Evolutionary conservation across 1,140 invertebrate genomes (phyloP).

Genomic region (Alviniconcha marisindica): DNA sequence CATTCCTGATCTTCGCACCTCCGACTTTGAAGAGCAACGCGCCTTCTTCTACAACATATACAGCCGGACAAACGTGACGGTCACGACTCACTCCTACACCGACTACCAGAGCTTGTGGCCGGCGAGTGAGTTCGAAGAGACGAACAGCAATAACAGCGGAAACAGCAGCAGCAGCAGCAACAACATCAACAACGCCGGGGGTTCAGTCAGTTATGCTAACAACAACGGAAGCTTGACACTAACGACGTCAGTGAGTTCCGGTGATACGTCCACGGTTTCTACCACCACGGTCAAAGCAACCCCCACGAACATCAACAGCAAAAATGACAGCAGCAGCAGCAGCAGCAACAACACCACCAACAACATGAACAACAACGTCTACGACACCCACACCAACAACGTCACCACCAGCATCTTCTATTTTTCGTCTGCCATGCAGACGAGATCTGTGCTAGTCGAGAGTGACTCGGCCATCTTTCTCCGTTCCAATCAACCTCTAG

Average conservation of each 20-base stretch:
- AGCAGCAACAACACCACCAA: background rate
- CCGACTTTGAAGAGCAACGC: conserved; percentile 14
- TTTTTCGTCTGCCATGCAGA: background rate
- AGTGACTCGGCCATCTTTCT: background rate
- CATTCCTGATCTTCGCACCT: conserved; percentile 27
- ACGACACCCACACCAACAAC: background rate
- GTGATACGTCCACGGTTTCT: background rate
- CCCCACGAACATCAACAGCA: background rate
- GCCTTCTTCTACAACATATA: background rate
- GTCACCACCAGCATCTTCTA: background rate
- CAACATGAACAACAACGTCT: background rate
- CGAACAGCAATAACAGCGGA: background rate
- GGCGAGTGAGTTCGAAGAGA: background rate
- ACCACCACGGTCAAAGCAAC: conserved; percentile 9
- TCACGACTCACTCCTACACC: background rate
- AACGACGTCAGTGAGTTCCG: background rate
- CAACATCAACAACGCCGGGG: no score
- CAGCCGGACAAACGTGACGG: background rate
- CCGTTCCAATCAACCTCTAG: background rate
- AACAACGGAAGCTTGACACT: background rate
- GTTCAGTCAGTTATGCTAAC: background rate
- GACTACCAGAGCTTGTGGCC: background rate
- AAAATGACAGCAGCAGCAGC: background rate
- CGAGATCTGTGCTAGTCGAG: background rate
- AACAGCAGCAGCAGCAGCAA: background rate